Base-by-base conservation (phyloP, 2,888 invertebrate species). In the Cheilosia grossa region DNA sequence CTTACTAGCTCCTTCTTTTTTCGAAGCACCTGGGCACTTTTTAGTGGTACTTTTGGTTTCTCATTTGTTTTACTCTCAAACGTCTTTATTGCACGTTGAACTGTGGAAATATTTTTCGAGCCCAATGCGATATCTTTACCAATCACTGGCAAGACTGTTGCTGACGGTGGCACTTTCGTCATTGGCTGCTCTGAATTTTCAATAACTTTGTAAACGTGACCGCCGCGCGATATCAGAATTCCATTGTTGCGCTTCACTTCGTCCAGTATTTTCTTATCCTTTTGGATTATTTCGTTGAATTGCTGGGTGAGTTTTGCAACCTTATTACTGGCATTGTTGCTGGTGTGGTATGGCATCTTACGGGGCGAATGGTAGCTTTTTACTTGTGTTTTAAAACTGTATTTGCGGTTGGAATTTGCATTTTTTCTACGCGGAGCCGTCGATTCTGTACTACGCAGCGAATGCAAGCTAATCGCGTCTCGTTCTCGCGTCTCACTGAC, bases 221-320 rank as follows among this genome's bases (percentile, higher is more conserved):
- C 88, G 64, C 90, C 92, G 87, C 91, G 92, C 87, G 90, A 89
- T 89, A 89, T 87, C 79, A 93, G 87, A 51, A 93, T 93, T 90
- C 92, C 94, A 90, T 89, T 93, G 88, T 93, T 94, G 67, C 94
- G 92, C 90, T 94, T 94, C 5, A 94, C 93, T 89, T 94, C 93
- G 87, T 93, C 93, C 49, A 93, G 89, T 7, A 93, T 89, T 4
- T 89, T 89, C 13, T 89, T 89, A 82, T 92, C 92, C 82, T 91
- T 91, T 70, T 92, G 91, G 83, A 94, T 93, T 88, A 95, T 92
- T 89, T 94, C 94, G 89, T 96, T 95, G 88, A 95, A 96, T 89
- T 95, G 95, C 87, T 94, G 94, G 1, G 95, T 94, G 77, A 96
- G 90, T 89, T 94, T 94, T 58, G 95, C 94, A 42, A 96, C 96